Percentiles rank a stretch among this genome's conserved stretches.
These are phyloP conservation scores for Sus scrofa DNA, from an alignment of 2,113 vertebrate genomes.

Conservation along the genomic window DNA sequence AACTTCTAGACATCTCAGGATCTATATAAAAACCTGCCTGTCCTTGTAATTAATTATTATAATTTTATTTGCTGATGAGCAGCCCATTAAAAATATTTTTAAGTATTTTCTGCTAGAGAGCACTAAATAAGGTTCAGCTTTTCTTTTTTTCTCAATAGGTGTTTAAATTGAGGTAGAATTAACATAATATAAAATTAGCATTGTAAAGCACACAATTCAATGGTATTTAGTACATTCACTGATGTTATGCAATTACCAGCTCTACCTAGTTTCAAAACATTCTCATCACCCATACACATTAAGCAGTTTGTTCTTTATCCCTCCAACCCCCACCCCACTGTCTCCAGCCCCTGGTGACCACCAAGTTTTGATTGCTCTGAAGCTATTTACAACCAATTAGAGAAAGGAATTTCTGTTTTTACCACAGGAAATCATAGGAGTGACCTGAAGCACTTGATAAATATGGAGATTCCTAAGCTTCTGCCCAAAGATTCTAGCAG, in stretches of 20 bases:
- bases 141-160: background rate
- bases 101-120: constrained; percentile 33
- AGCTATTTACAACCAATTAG: background rate
- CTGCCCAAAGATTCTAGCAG: background rate
- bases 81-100: background rate
- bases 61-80: background rate
- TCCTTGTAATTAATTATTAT: background rate
- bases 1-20: background rate
- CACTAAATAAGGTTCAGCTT: background rate
- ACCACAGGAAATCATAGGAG: background rate
- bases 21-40: background rate
- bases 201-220: background rate
- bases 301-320: background rate
- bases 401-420: background rate
- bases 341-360: background rate
- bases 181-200: background rate
- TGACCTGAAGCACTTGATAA: background rate
- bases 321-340: fast-evolving
- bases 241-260: background rate
- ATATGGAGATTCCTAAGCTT: background rate
- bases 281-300: background rate
- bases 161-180: background rate
- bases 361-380: background rate
- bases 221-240: background rate
- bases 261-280: background rate